Evolutionary conservation across 2,797 vertebrate genomes (phyloP).

Genomic region (Dicrostonyx torquatus): DNA sequence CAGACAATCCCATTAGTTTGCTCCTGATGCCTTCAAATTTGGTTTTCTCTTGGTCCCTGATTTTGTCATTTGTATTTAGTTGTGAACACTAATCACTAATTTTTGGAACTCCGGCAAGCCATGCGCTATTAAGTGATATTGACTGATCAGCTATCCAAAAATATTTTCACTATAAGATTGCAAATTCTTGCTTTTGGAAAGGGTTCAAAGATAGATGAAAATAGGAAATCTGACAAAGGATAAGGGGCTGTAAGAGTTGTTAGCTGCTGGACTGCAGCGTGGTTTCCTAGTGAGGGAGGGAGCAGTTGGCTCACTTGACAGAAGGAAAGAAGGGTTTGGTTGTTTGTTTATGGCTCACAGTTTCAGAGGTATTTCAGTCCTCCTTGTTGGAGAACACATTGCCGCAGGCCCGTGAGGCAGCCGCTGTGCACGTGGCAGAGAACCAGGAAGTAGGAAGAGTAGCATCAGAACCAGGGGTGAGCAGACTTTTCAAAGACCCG

Average conservation of each 20-base stretch:
- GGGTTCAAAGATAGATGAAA: slow-evolving; percentile 30
- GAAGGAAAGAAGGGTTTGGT: not conserved
- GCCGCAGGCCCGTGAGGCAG: not conserved
- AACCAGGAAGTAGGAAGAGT: not conserved
- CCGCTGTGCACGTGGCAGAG: not conserved
- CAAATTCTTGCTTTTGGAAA: slow-evolving; percentile 46
- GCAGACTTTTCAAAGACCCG: not conserved
- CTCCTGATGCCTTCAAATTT: not conserved
- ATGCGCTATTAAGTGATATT: slow-evolving; percentile 3
- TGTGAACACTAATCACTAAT: slow-evolving; percentile 27
- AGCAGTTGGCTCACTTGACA: not conserved
- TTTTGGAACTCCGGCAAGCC: slow-evolving; percentile 43
- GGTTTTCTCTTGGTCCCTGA: slow-evolving; percentile 35
- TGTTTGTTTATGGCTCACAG: not conserved
- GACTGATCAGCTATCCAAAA: not conserved
- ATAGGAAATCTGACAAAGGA: not conserved
- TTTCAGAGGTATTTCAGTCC: not conserved
- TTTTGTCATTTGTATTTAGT: slow-evolving; percentile 46
- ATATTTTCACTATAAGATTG: slow-evolving; percentile 46
- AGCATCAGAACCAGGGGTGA: not conserved
- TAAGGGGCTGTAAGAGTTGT: not conserved
- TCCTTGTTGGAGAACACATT: not conserved
- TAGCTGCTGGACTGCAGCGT: not conserved
- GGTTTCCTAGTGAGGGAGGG: not conserved
- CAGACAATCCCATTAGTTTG: slow-evolving; percentile 16